Evolutionary conservation across 2,797 vertebrate species (phyloP), one percentile per base, ranked within the genome.

Genomic region (Enteromius anoplus): DNA sequence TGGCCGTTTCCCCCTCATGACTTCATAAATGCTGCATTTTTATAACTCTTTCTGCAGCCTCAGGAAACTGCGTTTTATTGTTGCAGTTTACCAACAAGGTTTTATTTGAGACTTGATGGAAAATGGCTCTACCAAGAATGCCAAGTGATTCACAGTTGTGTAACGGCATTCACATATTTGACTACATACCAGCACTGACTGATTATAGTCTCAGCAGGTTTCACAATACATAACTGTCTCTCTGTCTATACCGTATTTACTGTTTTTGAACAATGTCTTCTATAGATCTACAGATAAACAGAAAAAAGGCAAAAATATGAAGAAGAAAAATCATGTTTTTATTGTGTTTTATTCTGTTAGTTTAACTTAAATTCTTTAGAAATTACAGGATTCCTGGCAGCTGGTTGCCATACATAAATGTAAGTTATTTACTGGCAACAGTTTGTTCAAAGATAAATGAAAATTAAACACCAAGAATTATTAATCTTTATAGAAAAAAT

Each of bases 21-120:
- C 51, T 62, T 86, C 69, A 82, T 58, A 55, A 87, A 82, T 72
- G 15, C 66, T 37, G 10, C 37, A 47, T 62, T 77, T 83, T 83
- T 83, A 83, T 62, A 51, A 62, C 75, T 77, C 40, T 14, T 81
- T 45, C 64, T 69, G 73, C 81, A 58, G 81, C 72, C 81, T 70
- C 34, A 19, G 6, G 83, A 75, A 83, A 83, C 1, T 1, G 26
- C 29, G 2, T 69, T 83, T 85, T 78, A 73, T 62, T 55, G 60
- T 26, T n/a, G 55, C 49, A 8, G 40, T 73, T 81, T 58, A 81
- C 81, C 73, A 85, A 85, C 71, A 71, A 29, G 37, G 32, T 34
- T 60, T 65, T 53, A 80, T 75, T 26, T 58, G 45, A 76, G 45
- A 68, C n/a, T 78, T 70, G 1, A 37, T 62, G 73, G 81, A 70